Evolutionary conservation across 2,797 vertebrate genomes (phyloP).

Genomic region (Lemur catta): DNA sequence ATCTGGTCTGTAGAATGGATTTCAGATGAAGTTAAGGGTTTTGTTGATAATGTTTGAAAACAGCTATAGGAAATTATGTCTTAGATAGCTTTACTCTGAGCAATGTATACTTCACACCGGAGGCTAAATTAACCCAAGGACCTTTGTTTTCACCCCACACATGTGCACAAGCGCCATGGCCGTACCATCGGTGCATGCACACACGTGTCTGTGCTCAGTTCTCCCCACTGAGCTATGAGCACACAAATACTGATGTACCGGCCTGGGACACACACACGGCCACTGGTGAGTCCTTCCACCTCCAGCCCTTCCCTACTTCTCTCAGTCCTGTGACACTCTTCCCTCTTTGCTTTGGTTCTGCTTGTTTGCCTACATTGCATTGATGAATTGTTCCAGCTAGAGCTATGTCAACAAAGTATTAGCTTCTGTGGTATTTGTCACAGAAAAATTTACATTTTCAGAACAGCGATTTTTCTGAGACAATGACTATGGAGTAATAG

Average conservation of each 20-base stretch:
- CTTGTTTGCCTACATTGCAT: not conserved
- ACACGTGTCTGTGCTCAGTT: not conserved
- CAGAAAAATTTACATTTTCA: not conserved
- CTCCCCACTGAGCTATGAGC: not conserved
- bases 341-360: not conserved
- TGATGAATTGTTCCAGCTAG: not conserved
- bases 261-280: fast-evolving
- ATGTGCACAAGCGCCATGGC: fast-evolving
- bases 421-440: not conserved
- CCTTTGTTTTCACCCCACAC: not conserved
- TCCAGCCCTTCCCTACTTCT: not conserved
- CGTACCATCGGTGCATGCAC: fast-evolving
- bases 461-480: not conserved
- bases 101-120: not conserved
- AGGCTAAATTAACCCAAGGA: not conserved
- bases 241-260: not conserved
- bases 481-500: not conserved
- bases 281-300: not conserved
- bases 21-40: not conserved
- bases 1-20: not conserved
- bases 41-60: not conserved
- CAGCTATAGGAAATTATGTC: not conserved
- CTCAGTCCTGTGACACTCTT: not conserved
- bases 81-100: not conserved
- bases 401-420: not conserved